Base-by-base conservation (phyloP, 2,888 invertebrate genomes). In the Griposia aprilina region DNA sequence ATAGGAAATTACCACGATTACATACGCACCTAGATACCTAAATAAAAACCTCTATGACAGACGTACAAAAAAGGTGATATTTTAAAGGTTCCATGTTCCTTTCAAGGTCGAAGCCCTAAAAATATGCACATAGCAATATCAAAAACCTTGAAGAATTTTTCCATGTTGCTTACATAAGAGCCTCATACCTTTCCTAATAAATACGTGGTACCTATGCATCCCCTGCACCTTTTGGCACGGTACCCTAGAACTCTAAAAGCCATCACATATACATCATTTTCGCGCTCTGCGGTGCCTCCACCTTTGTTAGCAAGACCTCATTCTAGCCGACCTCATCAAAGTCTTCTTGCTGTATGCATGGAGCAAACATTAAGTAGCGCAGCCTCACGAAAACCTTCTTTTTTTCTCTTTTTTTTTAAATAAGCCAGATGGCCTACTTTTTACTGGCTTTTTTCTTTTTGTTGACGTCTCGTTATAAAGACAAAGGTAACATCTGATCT, bases 321-420 rank as follows among this genome's bases (percentile, higher is more conserved):
- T 92, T 92, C 88, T 84, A 72, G 65, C 59, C 86, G 90, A 88
- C 88, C 91, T 92, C 92, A 90, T 91, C 90, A 85, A 85, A 80
- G 77, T 76, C 74, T 81, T 83, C 82, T 78, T 80, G 70, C 63
- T 76, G 81, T 86, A 87, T 89, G 87, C 88, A 88, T 77, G 81
- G 67, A 82, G 83, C 84, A 88, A 89, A 87, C 89, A 88, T 87
- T 87, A 88, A 87, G 76, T 86, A 87, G 85, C 82, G 72, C 82
- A 65, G 78, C 81, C 79, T 80, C 72, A 69, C 26, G 50, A 80
- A 83, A 78, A 66, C 63, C 41, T 45, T 65, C 63, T 67, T 65
- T 65, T 65, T 67, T 65, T 55, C 65, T 36, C 23, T 30, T 69
- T 74, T 55, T 15, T 78, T 80, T 74, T 83, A 80, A 85, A 87